phyloP scores from a whole-genome alignment of 2,113 vertebrate species.

The Cyanistes caeruleus region DNA sequence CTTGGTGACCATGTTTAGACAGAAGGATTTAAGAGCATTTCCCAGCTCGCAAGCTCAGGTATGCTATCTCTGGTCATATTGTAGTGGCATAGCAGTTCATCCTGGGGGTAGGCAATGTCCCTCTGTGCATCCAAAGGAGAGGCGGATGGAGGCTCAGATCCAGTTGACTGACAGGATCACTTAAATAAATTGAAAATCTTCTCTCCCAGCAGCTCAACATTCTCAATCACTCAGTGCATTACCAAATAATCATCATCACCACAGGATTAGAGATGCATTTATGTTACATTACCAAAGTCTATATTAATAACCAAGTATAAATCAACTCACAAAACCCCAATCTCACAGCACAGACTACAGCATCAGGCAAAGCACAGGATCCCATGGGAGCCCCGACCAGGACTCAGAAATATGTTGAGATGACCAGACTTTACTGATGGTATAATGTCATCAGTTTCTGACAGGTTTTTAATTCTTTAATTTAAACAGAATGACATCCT shows the following conservation, averaged over 20 bases:
- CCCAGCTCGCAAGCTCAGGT: neutral
- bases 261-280: constrained; percentile 30
- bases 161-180: neutral
- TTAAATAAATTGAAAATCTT: constrained; percentile 25
- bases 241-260: neutral
- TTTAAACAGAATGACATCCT: neutral
- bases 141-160: neutral
- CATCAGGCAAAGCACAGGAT: neutral
- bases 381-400: neutral
- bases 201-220: neutral
- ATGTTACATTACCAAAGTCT: neutral
- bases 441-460: neutral
- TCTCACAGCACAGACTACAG: neutral
- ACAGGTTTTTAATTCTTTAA: neutral
- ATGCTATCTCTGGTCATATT: fast-evolving
- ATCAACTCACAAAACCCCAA: neutral
- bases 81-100: fast-evolving
- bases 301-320: constrained; percentile 32
- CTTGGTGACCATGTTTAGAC: neutral
- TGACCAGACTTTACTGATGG: neutral
- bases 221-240: neutral
- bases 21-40: neutral
- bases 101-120: fast-evolving
- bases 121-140: neutral
- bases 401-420: neutral